A percentile compares a stretch with the other conserved stretches of the same genome.
Conservation (phyloP, 2,797 vertebrate genomes). For the Paedocypris micromegethes region DNA sequence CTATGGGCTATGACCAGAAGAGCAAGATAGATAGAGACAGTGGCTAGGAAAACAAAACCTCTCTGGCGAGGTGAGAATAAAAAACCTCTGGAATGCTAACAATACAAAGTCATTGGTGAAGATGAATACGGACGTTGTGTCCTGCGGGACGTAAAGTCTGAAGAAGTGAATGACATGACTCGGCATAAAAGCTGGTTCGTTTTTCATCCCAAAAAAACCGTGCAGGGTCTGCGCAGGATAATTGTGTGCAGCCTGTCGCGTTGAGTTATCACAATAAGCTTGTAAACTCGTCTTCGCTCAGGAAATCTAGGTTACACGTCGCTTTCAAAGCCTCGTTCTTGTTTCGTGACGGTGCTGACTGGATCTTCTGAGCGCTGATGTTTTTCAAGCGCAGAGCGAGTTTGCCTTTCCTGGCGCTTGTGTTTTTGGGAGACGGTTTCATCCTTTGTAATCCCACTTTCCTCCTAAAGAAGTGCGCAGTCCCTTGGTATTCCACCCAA, state of each 20-base stretch:
- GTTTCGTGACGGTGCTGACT: conserved; percentile 9
- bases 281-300: conserved; percentile 13
- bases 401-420: conserved; percentile 15
- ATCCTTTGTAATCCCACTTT: conserved; percentile 31
- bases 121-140: no score
- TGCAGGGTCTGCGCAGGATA: neutral
- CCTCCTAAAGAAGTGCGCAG: conserved; percentile 11
- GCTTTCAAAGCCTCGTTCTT: conserved; percentile 13
- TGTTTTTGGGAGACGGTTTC: conserved; percentile 11
- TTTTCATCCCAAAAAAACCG: conserved; percentile 8
- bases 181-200: neutral
- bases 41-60: no score
- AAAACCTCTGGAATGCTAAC: no score
- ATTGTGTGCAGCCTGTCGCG: conserved; percentile 2
- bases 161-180: neutral
- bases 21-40: no score
- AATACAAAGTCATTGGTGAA: no score
- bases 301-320: conserved; percentile 20
- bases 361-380: conserved; percentile 8
- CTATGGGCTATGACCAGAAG: no score
- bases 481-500: conserved; percentile 21
- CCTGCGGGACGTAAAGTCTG: no score
- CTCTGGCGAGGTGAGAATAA: no score
- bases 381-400: conserved; percentile 19
- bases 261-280: conserved; percentile 19